Conservation (phyloP, 2,797 vertebrate genomes). For the Ceryle rudis region DNA sequence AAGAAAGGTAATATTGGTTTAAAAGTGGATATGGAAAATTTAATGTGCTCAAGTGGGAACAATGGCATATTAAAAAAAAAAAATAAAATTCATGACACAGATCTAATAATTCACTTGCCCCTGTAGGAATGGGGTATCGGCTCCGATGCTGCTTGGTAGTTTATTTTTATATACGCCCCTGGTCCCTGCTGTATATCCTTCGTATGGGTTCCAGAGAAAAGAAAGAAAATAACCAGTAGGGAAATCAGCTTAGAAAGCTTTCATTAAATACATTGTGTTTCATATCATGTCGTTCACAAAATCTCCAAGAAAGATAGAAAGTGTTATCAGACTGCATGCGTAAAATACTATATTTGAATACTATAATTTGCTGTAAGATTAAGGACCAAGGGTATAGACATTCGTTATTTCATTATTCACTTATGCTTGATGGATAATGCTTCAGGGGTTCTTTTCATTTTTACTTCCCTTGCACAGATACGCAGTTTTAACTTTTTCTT, state of each 20-base stretch:
- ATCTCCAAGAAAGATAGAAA: slow-evolving; percentile 79
- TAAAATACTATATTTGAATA: slow-evolving; percentile 82
- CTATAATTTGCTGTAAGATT: slow-evolving; percentile 84
- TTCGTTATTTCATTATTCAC: slow-evolving; percentile 78
- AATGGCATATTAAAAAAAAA: slow-evolving; percentile 84
- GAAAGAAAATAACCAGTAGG: slow-evolving; percentile 84
- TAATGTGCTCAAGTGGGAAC: slow-evolving; percentile 82
- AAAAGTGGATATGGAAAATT: slow-evolving; percentile 83
- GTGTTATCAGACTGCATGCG: slow-evolving; percentile 77
- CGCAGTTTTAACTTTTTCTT: slow-evolving; percentile 66
- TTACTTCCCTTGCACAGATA: slow-evolving; percentile 41
- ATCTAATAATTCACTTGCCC: slow-evolving; percentile 85
- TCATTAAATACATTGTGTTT: slow-evolving; percentile 84
- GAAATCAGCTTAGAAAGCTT: slow-evolving; percentile 84
- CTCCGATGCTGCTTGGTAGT: slow-evolving; percentile 80
- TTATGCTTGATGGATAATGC: slow-evolving; percentile 77
- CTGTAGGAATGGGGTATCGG: slow-evolving; percentile 80
- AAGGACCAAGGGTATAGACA: slow-evolving; percentile 77
- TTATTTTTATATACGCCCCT: slow-evolving; percentile 84
- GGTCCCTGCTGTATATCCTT: slow-evolving; percentile 80
- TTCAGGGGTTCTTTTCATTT: slow-evolving; percentile 62
- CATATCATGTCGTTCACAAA: slow-evolving; percentile 80
- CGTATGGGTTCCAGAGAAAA: slow-evolving; percentile 83
- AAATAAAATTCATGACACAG: slow-evolving; percentile 79
- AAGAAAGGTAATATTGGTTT: slow-evolving; percentile 79